A percentile compares a stretch with the other conserved stretches of the same genome.
Evolutionary conservation across 2,113 vertebrate genomes (phyloP).

Genomic region (Cynocephalus volans): DNA sequence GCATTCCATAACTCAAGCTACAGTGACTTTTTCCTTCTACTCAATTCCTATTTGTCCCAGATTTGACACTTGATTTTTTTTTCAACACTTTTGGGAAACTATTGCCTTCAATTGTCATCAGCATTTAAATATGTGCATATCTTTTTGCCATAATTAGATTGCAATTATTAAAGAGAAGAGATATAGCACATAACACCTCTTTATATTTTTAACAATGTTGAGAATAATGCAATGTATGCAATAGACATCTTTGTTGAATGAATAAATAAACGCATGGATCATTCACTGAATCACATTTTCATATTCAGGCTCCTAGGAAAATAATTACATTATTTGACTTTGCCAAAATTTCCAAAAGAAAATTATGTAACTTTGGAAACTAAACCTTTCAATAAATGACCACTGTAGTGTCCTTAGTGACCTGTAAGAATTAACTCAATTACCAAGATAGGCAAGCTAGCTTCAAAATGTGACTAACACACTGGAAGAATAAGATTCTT

Average conservation of each 20-base stretch:
- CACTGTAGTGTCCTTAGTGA: not conserved
- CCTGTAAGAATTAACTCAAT: not conserved
- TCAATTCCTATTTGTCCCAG: not conserved
- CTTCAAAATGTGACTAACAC: not conserved
- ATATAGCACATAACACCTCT: not conserved
- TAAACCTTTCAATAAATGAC: not conserved
- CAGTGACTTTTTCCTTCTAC: not conserved
- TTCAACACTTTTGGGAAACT: not conserved
- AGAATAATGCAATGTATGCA: not conserved
- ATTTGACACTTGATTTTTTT: not conserved
- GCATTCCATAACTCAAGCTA: not conserved
- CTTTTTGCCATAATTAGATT: not conserved
- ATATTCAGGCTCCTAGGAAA: not conserved
- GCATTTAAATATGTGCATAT: not conserved
- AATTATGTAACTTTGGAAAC: not conserved
- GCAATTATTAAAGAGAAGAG: not conserved
- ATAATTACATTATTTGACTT: not conserved
- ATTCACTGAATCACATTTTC: not conserved
- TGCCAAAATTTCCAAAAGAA: not conserved
- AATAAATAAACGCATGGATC: not conserved
- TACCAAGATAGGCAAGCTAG: not conserved
- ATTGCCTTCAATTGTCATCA: not conserved
- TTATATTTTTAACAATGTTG: not conserved
- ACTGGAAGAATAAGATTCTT: not conserved
- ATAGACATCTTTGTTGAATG: not conserved